Conservation (phyloP, 2,888 invertebrate genomes). For the Abscondita cerata region DNA sequence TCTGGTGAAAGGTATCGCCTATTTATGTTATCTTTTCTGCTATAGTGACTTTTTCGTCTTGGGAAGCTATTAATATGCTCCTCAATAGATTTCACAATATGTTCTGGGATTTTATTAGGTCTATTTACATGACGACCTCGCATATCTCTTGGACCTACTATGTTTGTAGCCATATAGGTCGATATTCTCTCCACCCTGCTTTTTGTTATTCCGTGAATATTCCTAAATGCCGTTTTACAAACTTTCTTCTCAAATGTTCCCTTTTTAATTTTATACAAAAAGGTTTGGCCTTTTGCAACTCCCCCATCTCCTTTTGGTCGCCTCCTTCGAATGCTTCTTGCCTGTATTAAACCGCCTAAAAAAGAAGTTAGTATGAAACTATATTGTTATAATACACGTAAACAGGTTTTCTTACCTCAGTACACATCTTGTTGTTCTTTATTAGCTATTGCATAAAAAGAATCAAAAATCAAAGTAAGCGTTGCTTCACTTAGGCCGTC, state of each 20-base stretch:
- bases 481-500: background rate
- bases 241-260: background rate
- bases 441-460: background rate
- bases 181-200: constrained; percentile 1
- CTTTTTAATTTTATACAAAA: background rate
- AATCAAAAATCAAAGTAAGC: background rate
- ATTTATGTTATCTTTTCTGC: no score
- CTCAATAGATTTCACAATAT: background rate
- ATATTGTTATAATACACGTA: background rate
- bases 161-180: background rate
- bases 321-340: background rate
- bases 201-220: background rate
- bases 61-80: no score
- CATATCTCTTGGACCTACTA: no score
- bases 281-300: background rate
- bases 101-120: background rate
- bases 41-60: background rate
- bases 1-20: no score
- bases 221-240: background rate
- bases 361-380: background rate
- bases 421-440: background rate
- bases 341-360: background rate
- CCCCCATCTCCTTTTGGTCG: background rate
- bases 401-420: background rate
- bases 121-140: background rate